phyloP scores from a whole-genome alignment of 2,888 invertebrate genomes.

The Leistus spinibarbis region DNA sequence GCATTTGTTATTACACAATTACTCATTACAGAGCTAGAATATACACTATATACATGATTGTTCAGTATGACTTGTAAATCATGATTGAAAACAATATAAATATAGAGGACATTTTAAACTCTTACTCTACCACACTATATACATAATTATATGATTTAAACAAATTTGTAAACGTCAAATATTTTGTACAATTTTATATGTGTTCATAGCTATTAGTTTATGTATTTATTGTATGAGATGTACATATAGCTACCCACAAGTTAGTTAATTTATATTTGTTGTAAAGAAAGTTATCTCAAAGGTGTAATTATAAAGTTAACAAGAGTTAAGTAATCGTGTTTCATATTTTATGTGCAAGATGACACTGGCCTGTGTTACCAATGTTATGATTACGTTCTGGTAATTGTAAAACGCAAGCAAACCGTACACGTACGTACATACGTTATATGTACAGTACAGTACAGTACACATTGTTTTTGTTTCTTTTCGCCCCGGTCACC shows the following conservation, averaged over 20 bases:
- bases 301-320: background rate
- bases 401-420: background rate
- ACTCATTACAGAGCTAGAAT: no score
- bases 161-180: no score
- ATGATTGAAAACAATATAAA: no score
- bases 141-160: no score
- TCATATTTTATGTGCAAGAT: background rate
- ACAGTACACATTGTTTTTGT: slow-evolving; percentile 7
- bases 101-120: no score
- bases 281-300: background rate
- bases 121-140: no score
- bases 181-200: background rate
- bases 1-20: no score
- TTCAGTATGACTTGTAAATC: no score
- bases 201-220: background rate
- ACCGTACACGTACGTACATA: background rate
- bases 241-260: background rate
- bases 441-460: background rate
- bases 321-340: background rate
- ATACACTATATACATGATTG: no score
- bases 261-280: background rate
- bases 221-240: background rate
- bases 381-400: slow-evolving; percentile 4
- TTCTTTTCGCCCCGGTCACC: slow-evolving; percentile 28
- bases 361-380: background rate